Conservation (phyloP, 2,797 vertebrate species). For the Anabas testudineus region DNA sequence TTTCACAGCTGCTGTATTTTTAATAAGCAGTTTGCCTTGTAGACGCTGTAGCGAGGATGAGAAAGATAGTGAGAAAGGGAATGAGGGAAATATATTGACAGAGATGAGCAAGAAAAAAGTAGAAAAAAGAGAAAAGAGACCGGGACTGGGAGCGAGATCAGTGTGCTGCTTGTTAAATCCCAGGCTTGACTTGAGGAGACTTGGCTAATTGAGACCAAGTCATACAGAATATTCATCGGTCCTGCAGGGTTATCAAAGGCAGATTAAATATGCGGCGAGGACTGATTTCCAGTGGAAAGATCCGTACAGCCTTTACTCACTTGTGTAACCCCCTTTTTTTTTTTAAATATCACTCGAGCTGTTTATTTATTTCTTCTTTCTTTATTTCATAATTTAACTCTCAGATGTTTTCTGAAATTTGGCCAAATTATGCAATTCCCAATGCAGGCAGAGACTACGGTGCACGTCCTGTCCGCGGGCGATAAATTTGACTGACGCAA, state of each 20-base stretch:
- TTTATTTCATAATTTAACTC: conserved; percentile 72
- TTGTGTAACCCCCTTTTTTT: conserved; percentile 39
- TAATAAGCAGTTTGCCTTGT: conserved; percentile 43
- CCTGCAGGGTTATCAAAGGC: conserved; percentile 63
- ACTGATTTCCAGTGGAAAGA: conserved; percentile 55
- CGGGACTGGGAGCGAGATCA: conserved; percentile 32
- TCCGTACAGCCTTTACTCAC: conserved; percentile 30
- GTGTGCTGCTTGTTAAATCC: conserved; percentile 50
- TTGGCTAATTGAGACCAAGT: conserved; percentile 66
- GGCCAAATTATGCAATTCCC: conserved; percentile 64
- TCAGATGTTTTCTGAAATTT: conserved; percentile 58
- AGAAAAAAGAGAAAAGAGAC: conserved; percentile 9
- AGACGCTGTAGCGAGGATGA: conserved; percentile 14
- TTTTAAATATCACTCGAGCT: conserved; percentile 49
- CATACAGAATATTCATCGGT: conserved; percentile 73
- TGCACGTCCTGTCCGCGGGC: conserved; percentile 47
- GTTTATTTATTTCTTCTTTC: conserved; percentile 59
- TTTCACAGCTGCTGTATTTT: conserved; percentile 43
- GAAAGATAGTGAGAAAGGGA: not conserved
- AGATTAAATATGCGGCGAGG: conserved; percentile 57
- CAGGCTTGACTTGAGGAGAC: conserved; percentile 41
- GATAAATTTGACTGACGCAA: conserved; percentile 59
- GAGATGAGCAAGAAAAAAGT: conserved; percentile 10
- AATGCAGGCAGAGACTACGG: conserved; percentile 12
- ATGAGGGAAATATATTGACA: not conserved